phyloP scores from a whole-genome alignment of 2,113 vertebrate species.

The Cavia aperea region DNA sequence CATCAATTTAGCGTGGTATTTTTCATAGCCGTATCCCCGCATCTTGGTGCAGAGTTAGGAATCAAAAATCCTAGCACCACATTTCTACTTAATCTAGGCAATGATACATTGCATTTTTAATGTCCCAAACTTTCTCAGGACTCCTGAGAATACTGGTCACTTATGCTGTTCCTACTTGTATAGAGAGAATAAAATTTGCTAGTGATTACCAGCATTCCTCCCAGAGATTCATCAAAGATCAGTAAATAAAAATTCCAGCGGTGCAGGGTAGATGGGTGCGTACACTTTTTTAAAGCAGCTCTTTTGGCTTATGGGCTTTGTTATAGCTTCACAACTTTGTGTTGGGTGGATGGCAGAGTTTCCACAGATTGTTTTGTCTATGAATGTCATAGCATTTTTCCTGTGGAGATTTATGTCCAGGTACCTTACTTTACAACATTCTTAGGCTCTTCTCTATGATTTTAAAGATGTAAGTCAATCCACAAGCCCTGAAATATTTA shows the following conservation, averaged over 20 bases:
- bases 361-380: neutral
- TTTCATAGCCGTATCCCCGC: too few species aligned
- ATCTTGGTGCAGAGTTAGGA: neutral
- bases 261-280: too few species aligned
- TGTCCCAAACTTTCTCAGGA: neutral
- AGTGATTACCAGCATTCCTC: neutral
- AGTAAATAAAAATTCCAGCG: neutral
- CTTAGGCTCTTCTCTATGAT: neutral
- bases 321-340: neutral
- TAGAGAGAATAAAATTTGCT: neutral
- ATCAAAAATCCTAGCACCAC: neutral
- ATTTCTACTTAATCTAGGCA: neutral
- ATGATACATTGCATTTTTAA: neutral
- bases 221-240: neutral
- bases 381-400: neutral
- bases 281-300: neutral
- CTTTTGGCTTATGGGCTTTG: neutral
- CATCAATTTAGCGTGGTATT: fast-evolving
- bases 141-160: neutral
- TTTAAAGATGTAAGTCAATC: neutral
- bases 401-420: neutral
- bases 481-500: neutral
- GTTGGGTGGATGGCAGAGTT: neutral
- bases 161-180: neutral
- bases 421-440: neutral